A percentile compares a stretch with the other conserved stretches of the same genome.
phyloP scores from a whole-genome alignment of 2,888 invertebrate species.

The Folsomia manolachei region DNA sequence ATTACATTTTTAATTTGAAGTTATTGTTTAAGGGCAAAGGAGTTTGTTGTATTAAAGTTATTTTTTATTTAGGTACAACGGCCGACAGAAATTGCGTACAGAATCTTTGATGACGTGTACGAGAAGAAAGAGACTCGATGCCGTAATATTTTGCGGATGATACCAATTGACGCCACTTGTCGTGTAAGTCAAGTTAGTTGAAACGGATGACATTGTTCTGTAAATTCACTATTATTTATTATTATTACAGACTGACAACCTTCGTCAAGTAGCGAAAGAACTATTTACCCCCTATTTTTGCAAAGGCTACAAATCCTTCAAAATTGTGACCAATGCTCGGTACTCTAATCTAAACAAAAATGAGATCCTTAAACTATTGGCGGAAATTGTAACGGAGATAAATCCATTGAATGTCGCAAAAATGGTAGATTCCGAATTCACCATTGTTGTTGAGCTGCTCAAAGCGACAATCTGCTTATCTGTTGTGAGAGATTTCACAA shows the following conservation, averaged over 20 bases:
- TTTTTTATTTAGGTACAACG: constrained; percentile 11
- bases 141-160: constrained; percentile 70
- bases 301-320: constrained; percentile 69
- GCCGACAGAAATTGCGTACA: constrained; percentile 68
- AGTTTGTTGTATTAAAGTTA: constrained; percentile 20
- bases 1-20: no score
- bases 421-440: constrained; percentile 69
- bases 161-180: constrained; percentile 79
- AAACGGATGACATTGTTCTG: background rate
- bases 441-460: constrained; percentile 79
- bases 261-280: constrained; percentile 61
- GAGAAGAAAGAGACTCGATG: constrained; percentile 69
- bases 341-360: constrained; percentile 69
- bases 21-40: background rate
- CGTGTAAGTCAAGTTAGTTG: constrained; percentile 55
- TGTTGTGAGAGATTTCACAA: constrained; percentile 73
- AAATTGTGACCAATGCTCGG: constrained; percentile 72
- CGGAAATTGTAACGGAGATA: constrained; percentile 66
- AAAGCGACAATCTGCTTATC: constrained; percentile 75
- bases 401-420: constrained; percentile 74
- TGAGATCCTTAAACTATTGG: constrained; percentile 70
- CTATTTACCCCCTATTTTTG: constrained; percentile 73
- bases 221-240: background rate
- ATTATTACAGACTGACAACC: constrained; percentile 61
- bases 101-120: constrained; percentile 70